Base-by-base conservation (phyloP, 2,888 invertebrate species). In the Temnothorax unifasciatus region DNA sequence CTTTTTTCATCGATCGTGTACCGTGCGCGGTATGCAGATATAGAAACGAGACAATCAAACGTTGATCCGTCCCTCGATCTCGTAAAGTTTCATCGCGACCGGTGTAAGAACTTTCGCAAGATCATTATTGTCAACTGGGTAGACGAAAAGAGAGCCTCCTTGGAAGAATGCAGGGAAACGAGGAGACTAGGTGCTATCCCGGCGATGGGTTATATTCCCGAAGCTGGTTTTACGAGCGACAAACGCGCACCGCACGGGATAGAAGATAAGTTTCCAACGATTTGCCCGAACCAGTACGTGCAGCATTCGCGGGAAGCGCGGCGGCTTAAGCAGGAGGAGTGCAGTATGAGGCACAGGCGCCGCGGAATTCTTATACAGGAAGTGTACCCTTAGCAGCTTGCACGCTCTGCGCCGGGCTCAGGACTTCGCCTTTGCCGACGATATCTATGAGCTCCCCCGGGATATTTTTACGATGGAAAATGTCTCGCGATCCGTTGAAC, bases 161-260 rank as follows among this genome's bases (percentile, higher is more conserved):
- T 66, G 82, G 77, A 85, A 84, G 85, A 88, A 81, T 68, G 75
- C 81, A 41, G 54, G 69, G 69, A 71, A 83, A 87, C 75, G 86
- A 87, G 85, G 83, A 82, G 85, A 85, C 86, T 90, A 89, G 88
- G 88, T 91, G 90, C 89, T 91, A 91, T 88, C 82, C 87, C 52
- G 38, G 54, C 85, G 89, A 91, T 89, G 87, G 90, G 88, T 87
- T 87, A 89, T 91, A 90, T 91, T 92, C 90, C 76, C 87, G 88
- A 88, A 85, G 87, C 87, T 88, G 88, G 89, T 92, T 92, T 93
- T 93, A 92, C 88, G 91, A 89, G 85, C 90, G 75, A 76, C 85
- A 69, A 84, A 88, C 84, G 89, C 85, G 86, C 77, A 81, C 76
- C 85, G 86, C 77, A 81, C 76, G 38, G 85, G 82, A 87, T 86